Evolutionary conservation across 2,797 vertebrate species (phyloP).

Genomic region (Liasis olivaceus): DNA sequence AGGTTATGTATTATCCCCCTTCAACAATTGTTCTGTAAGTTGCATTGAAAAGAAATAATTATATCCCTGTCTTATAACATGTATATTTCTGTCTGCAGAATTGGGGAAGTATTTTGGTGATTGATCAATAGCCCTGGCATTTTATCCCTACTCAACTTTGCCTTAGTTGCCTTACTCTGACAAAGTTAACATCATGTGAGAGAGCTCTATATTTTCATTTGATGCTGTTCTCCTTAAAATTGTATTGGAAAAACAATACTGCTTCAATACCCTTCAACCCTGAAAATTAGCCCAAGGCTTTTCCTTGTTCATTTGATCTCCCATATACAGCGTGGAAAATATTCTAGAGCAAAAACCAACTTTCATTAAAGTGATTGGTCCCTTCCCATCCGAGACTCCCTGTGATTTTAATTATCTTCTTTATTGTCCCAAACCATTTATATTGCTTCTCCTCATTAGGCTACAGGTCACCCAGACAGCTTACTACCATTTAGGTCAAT

Average conservation of each 20-base stretch:
- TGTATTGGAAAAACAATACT: background rate
- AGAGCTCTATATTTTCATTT: background rate
- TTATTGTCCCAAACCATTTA: slow-evolving; percentile 5
- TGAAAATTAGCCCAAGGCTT: background rate
- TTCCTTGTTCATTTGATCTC: slow-evolving; percentile 4
- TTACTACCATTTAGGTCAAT: background rate
- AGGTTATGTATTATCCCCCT: background rate
- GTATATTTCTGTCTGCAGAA: background rate
- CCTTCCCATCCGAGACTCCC: slow-evolving; percentile 5
- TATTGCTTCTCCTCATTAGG: background rate
- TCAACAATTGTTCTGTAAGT: background rate
- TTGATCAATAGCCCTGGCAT: background rate
- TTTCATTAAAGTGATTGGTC: background rate
- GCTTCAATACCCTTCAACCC: background rate
- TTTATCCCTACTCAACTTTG: background rate
- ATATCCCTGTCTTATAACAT: background rate
- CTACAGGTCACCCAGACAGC: slow-evolving; percentile 11
- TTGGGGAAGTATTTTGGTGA: background rate
- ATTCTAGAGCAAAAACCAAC: slow-evolving; percentile 3
- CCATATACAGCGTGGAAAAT: background rate
- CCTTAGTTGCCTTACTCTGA: background rate
- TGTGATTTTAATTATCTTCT: slow-evolving; percentile 25
- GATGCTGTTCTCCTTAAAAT: background rate
- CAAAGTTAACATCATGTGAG: background rate
- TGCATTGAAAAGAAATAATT: background rate